These are phyloP conservation scores for Parazoanthus darwini DNA, from an alignment of 92 coral and sea anemone genomes.

Conservation along the genomic window DNA sequence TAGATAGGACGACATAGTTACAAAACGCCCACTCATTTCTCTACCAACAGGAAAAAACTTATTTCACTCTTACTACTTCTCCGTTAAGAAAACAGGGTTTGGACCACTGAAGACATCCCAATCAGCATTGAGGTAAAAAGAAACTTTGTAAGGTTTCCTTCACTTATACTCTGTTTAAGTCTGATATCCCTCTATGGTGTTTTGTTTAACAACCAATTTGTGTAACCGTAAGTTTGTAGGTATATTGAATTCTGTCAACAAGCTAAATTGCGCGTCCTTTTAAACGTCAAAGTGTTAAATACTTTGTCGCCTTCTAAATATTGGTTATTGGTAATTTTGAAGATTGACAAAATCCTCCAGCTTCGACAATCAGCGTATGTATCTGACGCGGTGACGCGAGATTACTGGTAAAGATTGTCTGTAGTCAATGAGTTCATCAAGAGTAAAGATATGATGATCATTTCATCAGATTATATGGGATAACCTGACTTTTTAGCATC, in stretches of 20 bases:
- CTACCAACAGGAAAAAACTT: neutral
- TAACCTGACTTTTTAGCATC: no score
- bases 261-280: conserved; percentile 16
- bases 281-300: conserved; percentile 44
- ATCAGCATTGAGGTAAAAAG: neutral
- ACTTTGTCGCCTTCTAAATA: conserved; percentile 7
- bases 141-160: neutral
- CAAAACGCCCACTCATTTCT: conserved; percentile 9
- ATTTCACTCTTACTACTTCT: neutral
- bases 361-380: neutral
- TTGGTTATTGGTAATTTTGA: neutral
- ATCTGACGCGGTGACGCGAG: neutral
- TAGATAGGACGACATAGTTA: neutral
- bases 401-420: neutral
- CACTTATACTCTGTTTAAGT: neutral
- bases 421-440: neutral
- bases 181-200: neutral
- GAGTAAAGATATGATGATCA: neutral
- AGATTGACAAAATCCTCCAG: conserved; percentile 9
- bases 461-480: neutral
- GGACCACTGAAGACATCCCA: neutral
- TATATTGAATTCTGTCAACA: conserved; percentile 34
- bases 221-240: conserved; percentile 27
- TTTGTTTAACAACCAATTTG: conserved; percentile 14
- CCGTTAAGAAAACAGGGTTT: neutral